phyloP scores from a whole-genome alignment of 1,140 invertebrate species.

The Cydia fagiglandana region DNA sequence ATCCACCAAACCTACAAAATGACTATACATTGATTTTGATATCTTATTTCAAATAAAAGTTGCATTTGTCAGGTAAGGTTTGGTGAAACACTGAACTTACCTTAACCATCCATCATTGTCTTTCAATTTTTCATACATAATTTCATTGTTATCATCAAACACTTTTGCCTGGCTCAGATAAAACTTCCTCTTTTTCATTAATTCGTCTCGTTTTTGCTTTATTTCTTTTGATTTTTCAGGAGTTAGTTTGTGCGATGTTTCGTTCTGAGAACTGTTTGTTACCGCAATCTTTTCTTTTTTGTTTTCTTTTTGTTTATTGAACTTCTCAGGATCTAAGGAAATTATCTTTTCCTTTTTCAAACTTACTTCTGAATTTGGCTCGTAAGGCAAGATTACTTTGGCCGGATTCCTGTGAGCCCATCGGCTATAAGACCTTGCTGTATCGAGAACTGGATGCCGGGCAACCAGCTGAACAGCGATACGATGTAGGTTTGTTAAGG shows the following conservation, averaged over 20 bases:
- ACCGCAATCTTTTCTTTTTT: constrained; percentile 33
- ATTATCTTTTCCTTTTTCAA: constrained; percentile 71
- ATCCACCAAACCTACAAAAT: too few species aligned
- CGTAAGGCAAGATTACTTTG: constrained; percentile 63
- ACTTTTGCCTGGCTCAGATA: constrained; percentile 73
- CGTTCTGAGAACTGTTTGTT: constrained; percentile 35
- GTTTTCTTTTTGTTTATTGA: constrained; percentile 42
- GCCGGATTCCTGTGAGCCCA: constrained; percentile 67
- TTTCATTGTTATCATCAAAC: constrained; percentile 77
- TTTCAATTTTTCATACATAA: constrained; percentile 79
- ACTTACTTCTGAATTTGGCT: constrained; percentile 46
- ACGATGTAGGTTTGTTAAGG: constrained; percentile 42
- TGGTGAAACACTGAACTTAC: constrained; percentile 42
- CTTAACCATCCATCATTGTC: constrained; percentile 78
- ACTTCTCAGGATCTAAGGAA: constrained; percentile 48
- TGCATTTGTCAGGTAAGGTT: too few species aligned
- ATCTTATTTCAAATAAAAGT: too few species aligned
- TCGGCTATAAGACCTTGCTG: constrained; percentile 57
- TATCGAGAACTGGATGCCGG: constrained; percentile 36
- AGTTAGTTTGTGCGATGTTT: constrained; percentile 27
- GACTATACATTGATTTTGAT: too few species aligned
- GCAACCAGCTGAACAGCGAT: constrained; percentile 37
- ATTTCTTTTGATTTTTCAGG: constrained; percentile 51
- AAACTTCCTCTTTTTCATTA: constrained; percentile 57
- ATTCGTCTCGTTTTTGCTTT: constrained; percentile 57